Evolutionary conservation across 2,888 invertebrate species (phyloP).

Genomic region (Lepidocyrtoides sp.): DNA sequence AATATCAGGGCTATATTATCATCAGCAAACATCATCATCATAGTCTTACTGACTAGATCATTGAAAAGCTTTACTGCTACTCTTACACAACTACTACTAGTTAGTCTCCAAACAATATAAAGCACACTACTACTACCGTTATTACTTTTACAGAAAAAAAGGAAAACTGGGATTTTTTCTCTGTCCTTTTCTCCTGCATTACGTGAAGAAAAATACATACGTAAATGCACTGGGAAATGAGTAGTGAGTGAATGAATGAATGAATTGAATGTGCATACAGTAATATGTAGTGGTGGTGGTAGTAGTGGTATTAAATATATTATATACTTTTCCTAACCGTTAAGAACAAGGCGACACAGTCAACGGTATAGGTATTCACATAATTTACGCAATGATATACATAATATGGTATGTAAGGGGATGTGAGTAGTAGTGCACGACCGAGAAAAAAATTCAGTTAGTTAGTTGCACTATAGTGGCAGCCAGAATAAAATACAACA

Average conservation of each 20-base stretch:
- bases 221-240: slow-evolving; percentile 32
- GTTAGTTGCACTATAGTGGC: slow-evolving; percentile 13
- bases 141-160: slow-evolving; percentile 49
- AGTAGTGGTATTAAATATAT: neutral
- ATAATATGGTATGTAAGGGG: slow-evolving; percentile 6
- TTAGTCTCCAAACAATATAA: slow-evolving; percentile 14
- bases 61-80: slow-evolving; percentile 69
- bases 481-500: neutral
- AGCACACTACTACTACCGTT: slow-evolving; percentile 19
- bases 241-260: slow-evolving; percentile 30
- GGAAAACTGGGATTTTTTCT: slow-evolving; percentile 50
- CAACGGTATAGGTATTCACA: neutral
- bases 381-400: slow-evolving; percentile 66
- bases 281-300: neutral
- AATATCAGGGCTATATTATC: slow-evolving; percentile 16
- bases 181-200: slow-evolving; percentile 27
- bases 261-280: slow-evolving; percentile 40
- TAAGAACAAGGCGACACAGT: slow-evolving; percentile 17
- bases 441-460: neutral
- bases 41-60: slow-evolving; percentile 64
- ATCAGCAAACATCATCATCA: slow-evolving; percentile 39
- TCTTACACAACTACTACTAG: neutral
- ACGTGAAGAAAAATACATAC: slow-evolving; percentile 29
- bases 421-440: neutral
- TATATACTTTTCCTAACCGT: neutral